Base-by-base conservation (phyloP, 2,113 vertebrate genomes). In the Xiphophorus hellerii region DNA sequence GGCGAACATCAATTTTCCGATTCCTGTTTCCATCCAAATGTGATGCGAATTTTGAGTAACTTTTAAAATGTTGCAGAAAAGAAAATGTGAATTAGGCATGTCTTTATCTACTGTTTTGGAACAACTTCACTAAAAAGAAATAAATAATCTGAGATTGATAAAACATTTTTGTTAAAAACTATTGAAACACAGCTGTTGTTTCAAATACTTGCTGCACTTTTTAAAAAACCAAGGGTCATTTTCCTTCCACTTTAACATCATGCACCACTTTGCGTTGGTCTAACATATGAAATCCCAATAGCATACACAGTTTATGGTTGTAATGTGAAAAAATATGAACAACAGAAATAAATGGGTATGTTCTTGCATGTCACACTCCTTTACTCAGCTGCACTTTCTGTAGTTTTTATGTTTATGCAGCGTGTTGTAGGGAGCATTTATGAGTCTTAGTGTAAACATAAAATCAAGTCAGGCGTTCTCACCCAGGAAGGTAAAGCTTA, bases 361-460 rank as follows among this genome's bases (percentile, higher is more conserved):
- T 48, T 48, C 17, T 48, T 48, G 44, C 51, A 58, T 58, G 51
- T 10, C 22, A 25, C 22, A 2, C 51, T 54, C 51, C 22, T 54
- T 10, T 54, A 25, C 25, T 7, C 7, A 10, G 12, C 35, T 82
- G 83, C 74, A 62, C 83, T 73, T 44, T 85, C 68, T 54, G 61
- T 20, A 33, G 39, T 29, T 28, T 71, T 37, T 61, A 28, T 71
- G 60, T 61, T 61, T 76, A 83, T 64, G 65, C 28, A 76, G 76
- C 76, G 66, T 79, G 64, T 78, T 80, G 66, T 61, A 42, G 44
- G 77, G 73, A 84, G 65, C 31, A 72, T 72, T 73, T 44, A 69
- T 29, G n/a, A 61, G 37, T 29, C 76, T 78, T 70, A 71, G 66
- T 73, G 68, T 74, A 62, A 68, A n/a, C 48, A 66, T 61, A 70